Evolutionary conservation across 2,113 vertebrate genomes (phyloP).

Genomic region (Nycticebus coucang): DNA sequence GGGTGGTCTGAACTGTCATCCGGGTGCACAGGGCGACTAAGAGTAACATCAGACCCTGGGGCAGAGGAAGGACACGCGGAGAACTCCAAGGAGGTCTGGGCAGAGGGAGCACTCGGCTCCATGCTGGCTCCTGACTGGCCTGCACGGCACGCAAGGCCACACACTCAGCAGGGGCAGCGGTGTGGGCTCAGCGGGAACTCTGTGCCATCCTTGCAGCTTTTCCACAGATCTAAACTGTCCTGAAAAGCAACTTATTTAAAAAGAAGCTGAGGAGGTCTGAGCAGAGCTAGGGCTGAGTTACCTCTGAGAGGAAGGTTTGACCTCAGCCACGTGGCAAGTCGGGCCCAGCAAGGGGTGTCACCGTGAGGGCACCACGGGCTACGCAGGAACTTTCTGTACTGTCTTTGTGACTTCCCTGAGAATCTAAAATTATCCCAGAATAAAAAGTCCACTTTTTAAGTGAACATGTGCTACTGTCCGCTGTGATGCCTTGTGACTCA

Average conservation of each 20-base stretch:
- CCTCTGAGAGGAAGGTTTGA: no score
- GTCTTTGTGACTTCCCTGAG: background rate
- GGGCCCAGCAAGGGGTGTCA: background rate
- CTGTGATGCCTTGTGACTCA: background rate
- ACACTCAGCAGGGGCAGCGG: no score
- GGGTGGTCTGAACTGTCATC: no score
- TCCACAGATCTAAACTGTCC: background rate
- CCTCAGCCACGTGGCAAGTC: background rate
- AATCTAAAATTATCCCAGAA: background rate
- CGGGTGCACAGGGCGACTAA: no score
- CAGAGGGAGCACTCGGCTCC: accelerated
- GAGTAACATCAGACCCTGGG: accelerated
- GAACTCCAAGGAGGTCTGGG: background rate
- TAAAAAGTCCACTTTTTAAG: background rate
- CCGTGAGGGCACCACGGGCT: background rate
- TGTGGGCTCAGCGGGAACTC: no score
- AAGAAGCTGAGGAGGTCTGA: background rate
- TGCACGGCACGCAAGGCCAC: no score
- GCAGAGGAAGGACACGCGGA: background rate
- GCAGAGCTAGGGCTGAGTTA: background rate
- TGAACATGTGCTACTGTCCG: no score
- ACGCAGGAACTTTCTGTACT: background rate
- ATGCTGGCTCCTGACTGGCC: accelerated
- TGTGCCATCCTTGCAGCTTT: background rate
- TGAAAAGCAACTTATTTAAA: background rate